These are phyloP conservation scores for Netta rufina DNA, from an alignment of 2,797 vertebrate genomes.

Conservation along the genomic window DNA sequence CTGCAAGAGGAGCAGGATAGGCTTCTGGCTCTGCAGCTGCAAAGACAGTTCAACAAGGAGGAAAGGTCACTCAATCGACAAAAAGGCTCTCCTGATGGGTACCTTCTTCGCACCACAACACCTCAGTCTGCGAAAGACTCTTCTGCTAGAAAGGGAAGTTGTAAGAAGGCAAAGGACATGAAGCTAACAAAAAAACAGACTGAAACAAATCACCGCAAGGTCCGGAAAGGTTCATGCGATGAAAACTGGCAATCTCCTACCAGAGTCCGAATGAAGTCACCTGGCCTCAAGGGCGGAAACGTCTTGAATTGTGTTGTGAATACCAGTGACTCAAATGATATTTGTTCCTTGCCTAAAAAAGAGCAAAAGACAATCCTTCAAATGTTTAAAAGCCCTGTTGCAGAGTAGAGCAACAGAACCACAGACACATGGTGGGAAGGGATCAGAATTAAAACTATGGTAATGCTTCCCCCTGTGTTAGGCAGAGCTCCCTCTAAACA, in stretches of 20 bases:
- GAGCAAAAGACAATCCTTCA: conserved; percentile 81
- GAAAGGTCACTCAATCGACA: conserved; percentile 79
- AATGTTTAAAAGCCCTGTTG: conserved; percentile 74
- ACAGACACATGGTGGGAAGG: rapidly evolving
- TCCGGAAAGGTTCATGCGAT: conserved; percentile 38
- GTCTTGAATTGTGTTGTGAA: conserved; percentile 65
- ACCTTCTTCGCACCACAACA: conserved; percentile 79
- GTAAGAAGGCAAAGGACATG: conserved; percentile 12
- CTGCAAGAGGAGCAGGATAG: conserved; percentile 90
- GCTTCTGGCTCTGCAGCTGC: conserved; percentile 86
- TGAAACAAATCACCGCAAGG: conserved; percentile 33
- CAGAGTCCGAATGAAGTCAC: conserved; percentile 22
- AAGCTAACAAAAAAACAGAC: conserved; percentile 12
- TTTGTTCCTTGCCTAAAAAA: conserved; percentile 60
- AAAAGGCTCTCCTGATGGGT: conserved; percentile 87
- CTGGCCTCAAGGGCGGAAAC: conserved; percentile 53
- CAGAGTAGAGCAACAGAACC: conserved; percentile 48
- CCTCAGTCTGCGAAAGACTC: conserved; percentile 1
- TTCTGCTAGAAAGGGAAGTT: conserved; percentile 10
- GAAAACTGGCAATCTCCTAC: conserved; percentile 70
- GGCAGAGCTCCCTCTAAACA: neutral
- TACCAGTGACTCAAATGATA: conserved; percentile 51
- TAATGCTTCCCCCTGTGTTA: neutral
- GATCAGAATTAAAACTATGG: neutral
- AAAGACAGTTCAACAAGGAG: conserved; percentile 85